Conservation (phyloP, 1,140 invertebrate species). For the Charaxes varanes region DNA sequence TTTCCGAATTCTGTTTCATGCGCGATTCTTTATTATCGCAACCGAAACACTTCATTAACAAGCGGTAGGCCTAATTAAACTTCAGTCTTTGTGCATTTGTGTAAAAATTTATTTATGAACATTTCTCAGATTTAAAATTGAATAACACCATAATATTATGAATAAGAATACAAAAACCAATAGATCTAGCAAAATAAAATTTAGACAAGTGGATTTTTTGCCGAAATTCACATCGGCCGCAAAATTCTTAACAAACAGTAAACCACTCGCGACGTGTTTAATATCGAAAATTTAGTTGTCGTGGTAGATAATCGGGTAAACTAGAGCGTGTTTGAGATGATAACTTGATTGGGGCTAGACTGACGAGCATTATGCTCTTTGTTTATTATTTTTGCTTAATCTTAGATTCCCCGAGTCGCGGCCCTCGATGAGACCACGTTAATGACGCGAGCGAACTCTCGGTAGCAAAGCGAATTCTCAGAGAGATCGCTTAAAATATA, state of each 20-base stretch:
- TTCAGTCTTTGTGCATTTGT: conserved; percentile 1
- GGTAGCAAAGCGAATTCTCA: conserved; percentile 35
- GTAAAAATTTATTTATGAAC: not conserved
- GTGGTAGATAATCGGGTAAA: conserved; percentile 3
- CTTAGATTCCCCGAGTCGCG: conserved; percentile 12
- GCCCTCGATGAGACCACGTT: conserved; percentile 1
- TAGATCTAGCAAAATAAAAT: conserved; percentile 12
- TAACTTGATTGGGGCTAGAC: conserved; percentile 13
- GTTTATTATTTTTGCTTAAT: conserved; percentile 14
- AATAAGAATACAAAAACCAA: conserved; percentile 17
- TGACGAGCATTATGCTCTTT: conserved; percentile 19
- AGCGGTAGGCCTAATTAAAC: conserved; percentile 16
- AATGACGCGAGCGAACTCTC: no score
- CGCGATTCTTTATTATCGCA: not conserved
- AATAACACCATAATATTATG: conserved; percentile 13
- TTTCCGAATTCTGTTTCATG: conserved; percentile 3
- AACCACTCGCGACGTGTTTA: no score
- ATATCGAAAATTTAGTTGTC: conserved; percentile 11
- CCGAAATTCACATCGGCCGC: not conserved
- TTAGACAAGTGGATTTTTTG: not conserved
- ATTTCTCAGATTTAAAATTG: conserved; percentile 8
- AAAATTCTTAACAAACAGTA: no score
- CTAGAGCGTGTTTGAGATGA: conserved; percentile 1
- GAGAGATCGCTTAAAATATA: conserved; percentile 28
- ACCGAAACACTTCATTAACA: conserved; percentile 6